A percentile compares a stretch with the other conserved stretches of the same genome.
These are phyloP conservation scores for Hylia prasina DNA, from an alignment of 2,113 vertebrate genomes.

Conservation along the genomic window DNA sequence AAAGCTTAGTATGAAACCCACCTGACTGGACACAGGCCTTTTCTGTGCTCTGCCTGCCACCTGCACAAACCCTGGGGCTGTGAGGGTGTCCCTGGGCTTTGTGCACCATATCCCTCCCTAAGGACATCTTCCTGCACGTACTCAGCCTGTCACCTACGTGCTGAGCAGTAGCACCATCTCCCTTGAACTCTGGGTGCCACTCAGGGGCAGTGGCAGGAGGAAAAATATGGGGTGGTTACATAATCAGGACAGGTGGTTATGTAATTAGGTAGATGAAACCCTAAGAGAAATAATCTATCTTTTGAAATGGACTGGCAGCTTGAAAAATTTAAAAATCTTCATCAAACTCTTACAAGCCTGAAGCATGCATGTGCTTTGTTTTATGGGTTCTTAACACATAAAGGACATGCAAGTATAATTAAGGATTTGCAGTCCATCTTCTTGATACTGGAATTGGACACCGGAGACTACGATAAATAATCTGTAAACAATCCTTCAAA, in stretches of 20 bases:
- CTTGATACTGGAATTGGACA: constrained; percentile 55
- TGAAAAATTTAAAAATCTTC: constrained; percentile 78
- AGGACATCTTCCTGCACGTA: neutral
- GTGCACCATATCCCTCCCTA: neutral
- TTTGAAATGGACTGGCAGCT: constrained; percentile 67
- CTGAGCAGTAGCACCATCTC: neutral
- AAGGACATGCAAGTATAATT: constrained; percentile 62
- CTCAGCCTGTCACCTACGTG: neutral
- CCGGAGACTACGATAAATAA: constrained; percentile 53
- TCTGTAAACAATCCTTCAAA: constrained; percentile 57
- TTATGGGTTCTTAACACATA: constrained; percentile 60
- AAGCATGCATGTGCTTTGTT: constrained; percentile 54
- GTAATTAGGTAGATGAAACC: constrained; percentile 73
- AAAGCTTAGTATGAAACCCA: neutral
- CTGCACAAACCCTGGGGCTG: neutral
- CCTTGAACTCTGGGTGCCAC: neutral
- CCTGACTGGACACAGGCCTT: neutral
- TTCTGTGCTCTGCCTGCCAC: neutral
- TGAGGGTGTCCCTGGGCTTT: rapidly evolving
- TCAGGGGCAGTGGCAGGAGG: neutral
- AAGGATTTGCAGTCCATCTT: constrained; percentile 66
- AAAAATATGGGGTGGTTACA: constrained; percentile 65
- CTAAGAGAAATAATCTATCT: constrained; percentile 68
- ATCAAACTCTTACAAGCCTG: constrained; percentile 64
- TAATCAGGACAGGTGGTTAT: constrained; percentile 71